Percentiles rank a stretch among this genome's conserved stretches.
These are phyloP conservation scores for Micronycteris hirsuta DNA, from an alignment of 2,113 vertebrate genomes.

Conservation along the genomic window DNA sequence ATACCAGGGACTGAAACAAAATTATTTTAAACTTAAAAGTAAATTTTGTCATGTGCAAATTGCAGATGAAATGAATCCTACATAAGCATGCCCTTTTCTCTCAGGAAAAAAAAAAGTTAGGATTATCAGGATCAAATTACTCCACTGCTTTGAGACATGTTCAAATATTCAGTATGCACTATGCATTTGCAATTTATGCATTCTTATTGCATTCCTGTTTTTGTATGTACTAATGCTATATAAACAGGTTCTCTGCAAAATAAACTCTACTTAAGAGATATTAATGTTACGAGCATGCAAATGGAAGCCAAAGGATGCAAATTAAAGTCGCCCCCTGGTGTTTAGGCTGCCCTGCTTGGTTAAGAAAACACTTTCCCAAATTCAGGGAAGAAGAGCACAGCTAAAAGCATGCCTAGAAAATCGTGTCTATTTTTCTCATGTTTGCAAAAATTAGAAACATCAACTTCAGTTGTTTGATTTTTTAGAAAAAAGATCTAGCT, in stretches of 20 bases:
- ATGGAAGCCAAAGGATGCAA: constrained; percentile 12
- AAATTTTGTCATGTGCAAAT: constrained; percentile 73
- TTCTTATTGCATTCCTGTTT: constrained; percentile 46
- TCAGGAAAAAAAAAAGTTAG: constrained; percentile 49
- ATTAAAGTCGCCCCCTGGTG: neutral
- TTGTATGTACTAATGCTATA: neutral
- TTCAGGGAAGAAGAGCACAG: neutral
- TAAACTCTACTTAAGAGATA: neutral
- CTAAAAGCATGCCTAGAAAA: neutral
- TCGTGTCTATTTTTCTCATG: neutral
- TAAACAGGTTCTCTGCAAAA: constrained; percentile 36
- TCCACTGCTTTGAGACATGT: constrained; percentile 48
- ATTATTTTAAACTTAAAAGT: constrained; percentile 77
- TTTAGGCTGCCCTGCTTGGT: neutral
- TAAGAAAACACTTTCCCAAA: neutral
- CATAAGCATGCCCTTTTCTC: constrained; percentile 69
- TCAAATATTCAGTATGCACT: constrained; percentile 45
- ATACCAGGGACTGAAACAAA: constrained; percentile 76
- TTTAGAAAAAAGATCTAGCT: neutral
- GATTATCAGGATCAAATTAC: constrained; percentile 58
- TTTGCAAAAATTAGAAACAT: neutral
- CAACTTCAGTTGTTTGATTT: neutral
- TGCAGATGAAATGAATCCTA: constrained; percentile 71
- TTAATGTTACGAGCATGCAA: neutral
- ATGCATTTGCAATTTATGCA: neutral